phyloP scores from a whole-genome alignment of 1,140 invertebrate species.

The Babylonia areolata region DNA sequence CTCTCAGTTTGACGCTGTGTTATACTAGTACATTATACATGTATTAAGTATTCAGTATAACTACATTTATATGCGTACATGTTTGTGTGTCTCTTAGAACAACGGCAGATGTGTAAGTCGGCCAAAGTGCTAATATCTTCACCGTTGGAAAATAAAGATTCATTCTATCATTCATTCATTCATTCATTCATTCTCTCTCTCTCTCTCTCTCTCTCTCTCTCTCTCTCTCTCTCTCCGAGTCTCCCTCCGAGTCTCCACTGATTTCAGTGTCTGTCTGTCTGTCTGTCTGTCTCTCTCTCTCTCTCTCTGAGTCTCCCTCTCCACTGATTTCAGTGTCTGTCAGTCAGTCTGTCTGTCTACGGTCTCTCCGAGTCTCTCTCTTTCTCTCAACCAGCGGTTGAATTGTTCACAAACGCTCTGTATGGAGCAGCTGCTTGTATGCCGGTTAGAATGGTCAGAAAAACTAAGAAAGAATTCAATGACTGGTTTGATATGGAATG shows the following conservation, averaged over 20 bases:
- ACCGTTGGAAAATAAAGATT: neutral
- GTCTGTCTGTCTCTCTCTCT: slow-evolving; percentile 5
- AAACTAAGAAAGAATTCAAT: neutral
- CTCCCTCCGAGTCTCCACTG: no score
- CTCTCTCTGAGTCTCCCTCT: slow-evolving; percentile 15
- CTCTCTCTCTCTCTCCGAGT: no score
- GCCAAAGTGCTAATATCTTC: no score
- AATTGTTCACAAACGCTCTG: no score
- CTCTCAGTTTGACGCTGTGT: no score
- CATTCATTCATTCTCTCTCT: no score
- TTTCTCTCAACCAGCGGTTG: neutral
- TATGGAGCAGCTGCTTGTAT: neutral
- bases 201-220: neutral
- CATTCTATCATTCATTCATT: neutral
- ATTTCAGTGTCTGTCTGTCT: neutral
- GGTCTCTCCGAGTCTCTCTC: neutral
- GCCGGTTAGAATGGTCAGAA: neutral
- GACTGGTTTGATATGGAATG: neutral
- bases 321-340: neutral
- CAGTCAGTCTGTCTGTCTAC: neutral
- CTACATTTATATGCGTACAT: no score
- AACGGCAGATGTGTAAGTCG: no score
- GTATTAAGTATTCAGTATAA: no score
- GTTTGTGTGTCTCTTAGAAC: no score
- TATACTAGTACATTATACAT: no score